phyloP scores from a whole-genome alignment of 2,113 vertebrate genomes.

The Apistogramma diplotaenia region DNA sequence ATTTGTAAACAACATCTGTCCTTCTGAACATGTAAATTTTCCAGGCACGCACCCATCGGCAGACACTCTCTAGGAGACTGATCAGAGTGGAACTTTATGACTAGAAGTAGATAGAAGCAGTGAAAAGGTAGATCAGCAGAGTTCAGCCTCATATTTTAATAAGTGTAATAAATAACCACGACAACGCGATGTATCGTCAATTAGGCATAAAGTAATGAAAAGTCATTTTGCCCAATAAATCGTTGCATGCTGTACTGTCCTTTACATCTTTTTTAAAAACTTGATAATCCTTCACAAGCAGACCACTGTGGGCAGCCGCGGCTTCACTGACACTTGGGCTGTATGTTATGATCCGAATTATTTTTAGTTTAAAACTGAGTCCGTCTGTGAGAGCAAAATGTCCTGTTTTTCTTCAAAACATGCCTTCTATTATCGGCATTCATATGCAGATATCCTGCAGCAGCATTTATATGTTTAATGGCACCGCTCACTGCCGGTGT shows the following conservation, averaged over 20 bases:
- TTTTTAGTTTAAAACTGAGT: neutral
- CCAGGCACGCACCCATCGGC: neutral
- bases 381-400: neutral
- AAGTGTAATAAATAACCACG: constrained; percentile 29
- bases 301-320: neutral
- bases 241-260: neutral
- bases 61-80: neutral
- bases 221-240: constrained; percentile 4
- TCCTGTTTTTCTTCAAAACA: neutral
- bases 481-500: neutral
- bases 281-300: constrained; percentile 10
- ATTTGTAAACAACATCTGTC: constrained; percentile 3
- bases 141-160: constrained; percentile 18
- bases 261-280: neutral
- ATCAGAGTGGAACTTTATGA: constrained; percentile 17
- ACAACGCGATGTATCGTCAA: constrained; percentile 8
- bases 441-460: neutral
- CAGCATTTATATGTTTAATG: constrained; percentile 1
- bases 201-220: constrained; percentile 12
- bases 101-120: constrained; percentile 13
- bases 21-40: neutral
- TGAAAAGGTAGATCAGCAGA: neutral
- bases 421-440: neutral
- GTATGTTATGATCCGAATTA: constrained; percentile 33
- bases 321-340: neutral